Evolutionary conservation across 2,113 vertebrate species (phyloP).

Genomic region (Chauna torquata): DNA sequence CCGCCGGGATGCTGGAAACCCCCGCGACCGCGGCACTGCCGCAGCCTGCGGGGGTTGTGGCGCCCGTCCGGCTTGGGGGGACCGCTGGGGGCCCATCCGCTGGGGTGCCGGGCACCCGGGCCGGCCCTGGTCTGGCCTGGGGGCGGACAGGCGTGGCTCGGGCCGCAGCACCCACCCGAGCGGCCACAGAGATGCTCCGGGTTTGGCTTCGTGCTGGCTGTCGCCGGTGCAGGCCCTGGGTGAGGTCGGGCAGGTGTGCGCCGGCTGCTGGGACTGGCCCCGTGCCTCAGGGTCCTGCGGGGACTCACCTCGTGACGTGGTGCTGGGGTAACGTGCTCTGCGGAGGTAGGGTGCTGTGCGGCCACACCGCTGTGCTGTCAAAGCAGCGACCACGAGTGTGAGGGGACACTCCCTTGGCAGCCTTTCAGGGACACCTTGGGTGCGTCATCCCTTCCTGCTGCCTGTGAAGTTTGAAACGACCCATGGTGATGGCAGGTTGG

Average conservation of each 20-base stretch:
- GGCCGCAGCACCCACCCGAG: no score
- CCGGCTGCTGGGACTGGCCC: not conserved
- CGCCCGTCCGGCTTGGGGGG: not conserved
- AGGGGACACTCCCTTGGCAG: accelerated
- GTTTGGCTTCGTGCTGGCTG: no score
- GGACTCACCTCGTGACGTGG: not conserved
- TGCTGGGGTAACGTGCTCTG: accelerated
- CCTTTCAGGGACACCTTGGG: accelerated
- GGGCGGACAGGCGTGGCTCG: no score
- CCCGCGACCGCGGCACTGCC: no score
- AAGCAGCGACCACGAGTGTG: accelerated
- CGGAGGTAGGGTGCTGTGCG: no score
- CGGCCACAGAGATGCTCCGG: no score
- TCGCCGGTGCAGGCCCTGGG: no score
- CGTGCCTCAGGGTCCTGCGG: not conserved
- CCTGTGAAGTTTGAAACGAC: accelerated
- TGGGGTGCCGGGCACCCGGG: not conserved
- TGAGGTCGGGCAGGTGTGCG: no score
- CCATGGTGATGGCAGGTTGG: accelerated
- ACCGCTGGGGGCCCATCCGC: no score
- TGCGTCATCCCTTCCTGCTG: accelerated
- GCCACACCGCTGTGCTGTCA: not conserved
- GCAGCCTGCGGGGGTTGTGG: no score
- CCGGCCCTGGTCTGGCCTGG: not conserved
- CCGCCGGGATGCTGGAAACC: not conserved